phyloP scores from a whole-genome alignment of 2,888 invertebrate genomes.

The Acrobasis repandana region DNA sequence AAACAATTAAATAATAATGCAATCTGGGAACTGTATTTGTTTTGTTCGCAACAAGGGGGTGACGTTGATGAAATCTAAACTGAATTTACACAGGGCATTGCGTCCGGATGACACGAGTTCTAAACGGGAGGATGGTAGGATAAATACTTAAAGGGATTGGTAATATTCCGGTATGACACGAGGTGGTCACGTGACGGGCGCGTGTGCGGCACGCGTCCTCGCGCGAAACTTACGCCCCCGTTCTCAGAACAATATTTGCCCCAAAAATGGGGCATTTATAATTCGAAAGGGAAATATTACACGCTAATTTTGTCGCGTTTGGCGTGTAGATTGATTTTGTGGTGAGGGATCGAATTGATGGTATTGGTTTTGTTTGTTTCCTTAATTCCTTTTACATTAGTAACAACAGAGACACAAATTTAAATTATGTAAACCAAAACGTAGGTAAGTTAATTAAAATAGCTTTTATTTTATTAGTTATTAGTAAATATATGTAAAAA shows the following conservation, averaged over 20 bases:
- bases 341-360: slow-evolving; percentile 52
- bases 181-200: slow-evolving; percentile 54
- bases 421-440: too few relatives aligned
- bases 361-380: slow-evolving; percentile 18
- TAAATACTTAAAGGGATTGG: slow-evolving; percentile 66
- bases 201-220: slow-evolving; percentile 43
- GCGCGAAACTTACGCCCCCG: slow-evolving; percentile 27
- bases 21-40: slow-evolving; percentile 71
- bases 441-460: too few relatives aligned
- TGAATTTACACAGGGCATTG: slow-evolving; percentile 64
- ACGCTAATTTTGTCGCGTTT: slow-evolving; percentile 79
- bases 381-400: slow-evolving; percentile 7
- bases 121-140: slow-evolving; percentile 75
- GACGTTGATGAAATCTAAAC: slow-evolving; percentile 73
- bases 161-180: slow-evolving; percentile 43
- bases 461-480: too few relatives aligned
- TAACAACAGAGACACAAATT: too few relatives aligned
- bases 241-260: slow-evolving; percentile 49
- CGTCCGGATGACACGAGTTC: slow-evolving; percentile 67
- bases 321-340: slow-evolving; percentile 73
- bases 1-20: slow-evolving; percentile 78
- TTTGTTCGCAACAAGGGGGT: slow-evolving; percentile 54
- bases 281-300: slow-evolving; percentile 79
- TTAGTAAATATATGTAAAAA: too few relatives aligned
- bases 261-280: slow-evolving; percentile 69